Evolutionary conservation across 2,888 invertebrate species (phyloP).

Genomic region (Teleiodes luculella): DNA sequence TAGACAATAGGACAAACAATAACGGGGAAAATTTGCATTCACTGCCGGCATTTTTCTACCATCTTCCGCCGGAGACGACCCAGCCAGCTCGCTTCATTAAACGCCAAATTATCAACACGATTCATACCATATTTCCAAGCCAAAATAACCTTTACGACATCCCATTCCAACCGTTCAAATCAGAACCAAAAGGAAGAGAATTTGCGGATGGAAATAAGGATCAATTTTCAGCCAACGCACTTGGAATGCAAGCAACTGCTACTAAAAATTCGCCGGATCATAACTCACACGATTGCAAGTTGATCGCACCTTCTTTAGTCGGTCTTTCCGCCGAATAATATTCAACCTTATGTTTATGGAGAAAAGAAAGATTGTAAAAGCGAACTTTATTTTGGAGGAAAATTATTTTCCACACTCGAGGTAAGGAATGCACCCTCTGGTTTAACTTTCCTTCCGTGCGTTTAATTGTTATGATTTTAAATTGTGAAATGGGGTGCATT

Average conservation of each 20-base stretch:
- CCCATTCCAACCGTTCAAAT: conserved; percentile 36
- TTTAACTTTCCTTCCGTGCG: conserved; percentile 54
- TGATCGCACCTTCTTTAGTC: conserved; percentile 40
- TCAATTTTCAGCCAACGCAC: conserved; percentile 45
- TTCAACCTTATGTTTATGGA: conserved; percentile 31
- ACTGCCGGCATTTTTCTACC: conserved; percentile 65
- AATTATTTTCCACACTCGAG: conserved; percentile 48
- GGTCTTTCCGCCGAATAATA: conserved; percentile 22
- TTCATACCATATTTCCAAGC: conserved; percentile 53
- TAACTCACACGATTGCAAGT: conserved; percentile 59
- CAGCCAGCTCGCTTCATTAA: conserved; percentile 71
- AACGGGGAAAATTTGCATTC: conserved; percentile 71
- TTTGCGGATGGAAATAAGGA: conserved; percentile 42
- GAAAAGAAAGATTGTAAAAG: conserved; percentile 25
- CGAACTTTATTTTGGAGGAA: conserved; percentile 20
- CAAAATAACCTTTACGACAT: conserved; percentile 57
- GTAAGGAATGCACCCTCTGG: conserved; percentile 58
- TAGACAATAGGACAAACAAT: conserved; percentile 73
- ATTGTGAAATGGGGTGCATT: conserved; percentile 63
- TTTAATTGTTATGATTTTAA: conserved; percentile 74
- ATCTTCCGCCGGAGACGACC: conserved; percentile 64
- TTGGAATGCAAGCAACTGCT: conserved; percentile 47
- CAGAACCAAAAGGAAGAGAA: conserved; percentile 33
- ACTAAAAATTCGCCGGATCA: conserved; percentile 62
- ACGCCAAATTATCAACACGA: conserved; percentile 71